phyloP scores from a whole-genome alignment of 2,888 invertebrate species.

The Xylocampa areola region DNA sequence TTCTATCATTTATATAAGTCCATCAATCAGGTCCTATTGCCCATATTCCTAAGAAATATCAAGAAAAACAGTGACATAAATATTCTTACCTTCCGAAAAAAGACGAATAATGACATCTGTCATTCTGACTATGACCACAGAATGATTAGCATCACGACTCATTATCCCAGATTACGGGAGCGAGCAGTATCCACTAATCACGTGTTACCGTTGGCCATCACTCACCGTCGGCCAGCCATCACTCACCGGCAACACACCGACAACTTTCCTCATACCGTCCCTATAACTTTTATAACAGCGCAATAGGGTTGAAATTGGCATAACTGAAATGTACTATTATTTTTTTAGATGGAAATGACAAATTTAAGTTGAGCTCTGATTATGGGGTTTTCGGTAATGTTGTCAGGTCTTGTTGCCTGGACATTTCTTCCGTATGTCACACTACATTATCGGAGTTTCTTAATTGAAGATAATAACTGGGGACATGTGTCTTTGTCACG shows the following conservation, averaged over 20 bases:
- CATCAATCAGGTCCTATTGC: too few relatives aligned
- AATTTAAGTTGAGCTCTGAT: constrained; percentile 65
- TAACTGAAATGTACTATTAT: constrained; percentile 42
- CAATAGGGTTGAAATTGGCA: constrained; percentile 63
- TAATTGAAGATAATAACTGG: constrained; percentile 89
- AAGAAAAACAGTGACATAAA: constrained; percentile 18
- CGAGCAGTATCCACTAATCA: constrained; percentile 83
- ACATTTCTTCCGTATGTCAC: constrained; percentile 81
- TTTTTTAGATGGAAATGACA: constrained; percentile 69
- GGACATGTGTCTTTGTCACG: constrained; percentile 88
- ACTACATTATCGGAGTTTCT: constrained; percentile 86
- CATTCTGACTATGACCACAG: constrained; percentile 58
- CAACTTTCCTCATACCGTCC: constrained; percentile 43
- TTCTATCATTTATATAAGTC: not conserved
- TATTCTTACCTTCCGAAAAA: constrained; percentile 27
- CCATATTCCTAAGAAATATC: constrained; percentile 3
- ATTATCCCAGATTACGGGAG: constrained; percentile 83
- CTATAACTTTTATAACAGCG: constrained; percentile 46
- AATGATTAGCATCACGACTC: constrained; percentile 72
- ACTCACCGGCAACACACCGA: constrained; percentile 58
- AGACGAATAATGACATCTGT: constrained; percentile 56
- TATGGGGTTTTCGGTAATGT: constrained; percentile 23
- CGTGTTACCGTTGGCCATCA: constrained; percentile 81
- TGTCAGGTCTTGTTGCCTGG: constrained; percentile 66
- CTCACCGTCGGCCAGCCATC: constrained; percentile 73